Base-by-base conservation (phyloP, 2,797 vertebrate genomes). In the Rhadinocentrus ornatus region DNA sequence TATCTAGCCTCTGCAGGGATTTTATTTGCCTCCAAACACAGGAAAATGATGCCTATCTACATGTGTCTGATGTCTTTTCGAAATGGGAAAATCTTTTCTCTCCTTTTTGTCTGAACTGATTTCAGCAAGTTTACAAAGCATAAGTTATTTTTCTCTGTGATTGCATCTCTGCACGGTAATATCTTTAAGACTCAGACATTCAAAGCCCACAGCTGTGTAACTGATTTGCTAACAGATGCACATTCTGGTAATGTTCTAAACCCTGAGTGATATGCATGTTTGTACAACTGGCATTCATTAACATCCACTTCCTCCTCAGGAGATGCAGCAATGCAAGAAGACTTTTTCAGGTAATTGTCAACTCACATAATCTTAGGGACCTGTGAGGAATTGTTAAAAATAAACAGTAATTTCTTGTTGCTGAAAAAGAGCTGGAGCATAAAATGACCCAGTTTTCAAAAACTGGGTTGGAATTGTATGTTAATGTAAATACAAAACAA, bases 201-300 rank as follows among this genome's bases (percentile, higher is more conserved):
- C 26, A 35, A 65, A 66, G 3, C 20, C 35, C 55, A 44, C 2
- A 63, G 63, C 34, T 32, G 52, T 77, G 87, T 91, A 70, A 92
- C 88, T 91, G 71, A 93, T 93, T 92, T 84, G 84, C 84, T 39
- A 88, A 83, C 41, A 57, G 66, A 31, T 62, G 63, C 44, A 85
- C 73, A 81, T 83, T 69, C 35, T 61, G 70, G 64, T 70, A 34
- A 61, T 52, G 66, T 69, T 64, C 67, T 80, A 76, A 87, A 81
- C 62, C 64, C 76, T 69, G 63, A 84, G 69, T 80, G 86, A 88
- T 66, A 71, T 54, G 32, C 35, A 59, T 93, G 91, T 93, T 94
- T 92, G 73, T 85, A 90, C 80, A 93, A 91, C 80, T 85, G 91
- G 63, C 88, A 95, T 81, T 94, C 80, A 94, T 94, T 95, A 93